Percentiles rank a stretch among this genome's conserved stretches.
Conservation (phyloP, 2,888 invertebrate species). For the Dorcus parallelipipedus region DNA sequence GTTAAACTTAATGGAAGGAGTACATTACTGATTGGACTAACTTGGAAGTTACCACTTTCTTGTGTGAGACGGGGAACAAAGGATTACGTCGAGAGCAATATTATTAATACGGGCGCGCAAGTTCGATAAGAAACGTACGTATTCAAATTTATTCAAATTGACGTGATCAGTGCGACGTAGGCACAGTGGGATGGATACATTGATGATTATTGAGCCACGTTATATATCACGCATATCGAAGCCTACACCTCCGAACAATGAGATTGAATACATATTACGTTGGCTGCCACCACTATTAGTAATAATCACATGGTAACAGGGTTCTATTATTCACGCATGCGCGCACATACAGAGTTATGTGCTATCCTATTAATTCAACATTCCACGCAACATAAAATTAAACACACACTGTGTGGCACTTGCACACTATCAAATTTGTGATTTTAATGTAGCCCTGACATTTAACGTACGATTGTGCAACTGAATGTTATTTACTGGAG, state of each 20-base stretch:
- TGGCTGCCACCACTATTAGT: slow-evolving; percentile 1
- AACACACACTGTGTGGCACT: neutral
- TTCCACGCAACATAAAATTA: neutral
- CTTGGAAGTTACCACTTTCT: slow-evolving; percentile 24
- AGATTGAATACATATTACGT: slow-evolving; percentile 7
- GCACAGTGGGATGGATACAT: neutral
- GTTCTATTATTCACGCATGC: slow-evolving; percentile 1
- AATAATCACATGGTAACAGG: slow-evolving; percentile 3
- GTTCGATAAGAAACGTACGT: neutral
- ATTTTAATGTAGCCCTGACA: neutral
- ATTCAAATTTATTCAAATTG: neutral
- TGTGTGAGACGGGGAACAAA: slow-evolving; percentile 3
- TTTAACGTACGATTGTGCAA: neutral
- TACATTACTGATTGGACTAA: slow-evolving; percentile 45
- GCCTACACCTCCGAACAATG: slow-evolving; percentile 3
- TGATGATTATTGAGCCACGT: slow-evolving; percentile 6
- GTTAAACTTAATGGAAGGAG: slow-evolving; percentile 40
- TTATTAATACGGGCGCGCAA: neutral
- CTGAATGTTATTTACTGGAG: no score
- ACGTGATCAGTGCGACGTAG: neutral
- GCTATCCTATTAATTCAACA: neutral
- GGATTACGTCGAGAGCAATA: neutral
- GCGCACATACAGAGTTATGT: neutral
- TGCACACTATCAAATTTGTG: neutral
- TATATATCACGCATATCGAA: slow-evolving; percentile 4